Percentiles rank a stretch among this genome's conserved stretches.
Conservation (phyloP, 2,888 invertebrate genomes). For the Diplazon laetatorius region DNA sequence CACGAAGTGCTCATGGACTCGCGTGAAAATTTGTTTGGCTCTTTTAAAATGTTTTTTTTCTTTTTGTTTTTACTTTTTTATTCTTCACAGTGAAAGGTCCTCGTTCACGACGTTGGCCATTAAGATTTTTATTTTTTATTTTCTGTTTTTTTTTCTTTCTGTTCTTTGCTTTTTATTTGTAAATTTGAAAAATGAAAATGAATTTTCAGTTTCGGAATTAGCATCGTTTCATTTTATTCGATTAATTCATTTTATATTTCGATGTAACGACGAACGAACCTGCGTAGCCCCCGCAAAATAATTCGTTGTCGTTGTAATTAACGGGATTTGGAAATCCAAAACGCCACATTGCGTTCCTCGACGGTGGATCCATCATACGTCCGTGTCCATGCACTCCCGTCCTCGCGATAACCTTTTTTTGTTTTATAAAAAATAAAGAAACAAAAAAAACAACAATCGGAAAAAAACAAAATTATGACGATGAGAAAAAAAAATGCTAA, state of each 20-base stretch:
- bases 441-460: neutral
- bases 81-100: slow-evolving; percentile 15
- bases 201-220: too few relatives aligned
- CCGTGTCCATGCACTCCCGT: slow-evolving; percentile 89
- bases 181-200: neutral
- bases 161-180: too few relatives aligned
- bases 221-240: too few relatives aligned
- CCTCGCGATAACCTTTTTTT: slow-evolving; percentile 26
- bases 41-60: too few relatives aligned
- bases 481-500: neutral
- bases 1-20: slow-evolving; percentile 25
- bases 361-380: slow-evolving; percentile 95
- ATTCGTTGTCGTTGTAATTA: slow-evolving; percentile 96
- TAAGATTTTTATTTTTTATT: neutral
- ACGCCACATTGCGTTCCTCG: slow-evolving; percentile 97
- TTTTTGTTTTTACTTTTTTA: too few relatives aligned
- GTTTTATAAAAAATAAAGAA: slow-evolving; percentile 5
- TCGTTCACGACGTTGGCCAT: neutral
- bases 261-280: slow-evolving; percentile 82
- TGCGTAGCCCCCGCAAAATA: slow-evolving; percentile 96
- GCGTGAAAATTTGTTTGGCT: neutral
- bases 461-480: neutral
- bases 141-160: neutral
- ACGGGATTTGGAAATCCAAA: slow-evolving; percentile 97
- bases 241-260: too few relatives aligned